Evolutionary conservation across 2,888 invertebrate species (phyloP), one percentile per base, ranked within the genome.

Genomic region (Heteromurus nitidus): DNA sequence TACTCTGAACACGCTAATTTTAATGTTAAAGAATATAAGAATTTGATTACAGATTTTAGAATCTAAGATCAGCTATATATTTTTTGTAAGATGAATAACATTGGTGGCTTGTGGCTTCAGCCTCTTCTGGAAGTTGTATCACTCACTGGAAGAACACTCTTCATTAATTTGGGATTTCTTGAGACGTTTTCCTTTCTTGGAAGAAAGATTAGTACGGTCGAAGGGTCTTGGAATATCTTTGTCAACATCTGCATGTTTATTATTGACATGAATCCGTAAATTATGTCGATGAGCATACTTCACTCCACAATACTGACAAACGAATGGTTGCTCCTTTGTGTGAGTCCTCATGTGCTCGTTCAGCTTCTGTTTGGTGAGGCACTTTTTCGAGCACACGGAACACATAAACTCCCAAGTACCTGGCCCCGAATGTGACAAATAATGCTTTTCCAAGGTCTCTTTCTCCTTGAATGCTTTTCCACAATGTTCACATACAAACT

Each of bases 261-360:
- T 22, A 3, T 60, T 58, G 7, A 72, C 30, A 20, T 72, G 72
- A 60, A 44, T 60, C 13, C 72, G n/a, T 28, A 60, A 20, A 60
- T 72, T 72, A 18, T 72, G 72, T 22, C 60, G 53, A 31, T 36
- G 72, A 1, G 72, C 72, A 28, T 72, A 72, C n/a, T 44, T 28
- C 28, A 11, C 60, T 13, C 72, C 72, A 24, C 72, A 72, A 26
- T 60, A 18, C 9, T 72, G 26, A 44, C 72, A 72, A 1, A 44
- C 26, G 24, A 72, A 72, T 2, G 72, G 47, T 20, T 72, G 60
- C 18, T 36, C 72, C 18, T 60, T 60, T 0, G 72, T 28, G 13
- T 72, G 72, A 0, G 60, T 72, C n/a, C 42, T 24, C 20, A 44
- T 24, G 24, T 72, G 72, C 11, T 58, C 26, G 2, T 24, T 26